phyloP scores from a whole-genome alignment of 2,888 invertebrate species.

The Augiades crinisus region DNA sequence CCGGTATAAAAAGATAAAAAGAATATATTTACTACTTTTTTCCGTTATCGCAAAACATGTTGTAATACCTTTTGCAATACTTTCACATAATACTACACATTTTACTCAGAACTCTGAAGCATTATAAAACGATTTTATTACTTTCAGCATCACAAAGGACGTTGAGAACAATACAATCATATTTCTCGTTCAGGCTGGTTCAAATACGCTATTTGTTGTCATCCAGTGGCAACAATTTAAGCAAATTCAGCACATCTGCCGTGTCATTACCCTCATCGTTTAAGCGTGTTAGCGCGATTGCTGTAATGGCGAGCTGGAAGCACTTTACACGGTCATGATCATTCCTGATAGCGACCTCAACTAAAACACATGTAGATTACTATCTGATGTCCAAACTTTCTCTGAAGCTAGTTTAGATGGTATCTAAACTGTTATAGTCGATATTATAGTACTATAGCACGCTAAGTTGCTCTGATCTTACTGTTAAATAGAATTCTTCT shows the following conservation, averaged over 20 bases:
- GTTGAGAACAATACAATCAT: not conserved
- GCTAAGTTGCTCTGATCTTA: not conserved
- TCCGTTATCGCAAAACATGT: no score
- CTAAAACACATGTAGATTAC: constrained; percentile 23
- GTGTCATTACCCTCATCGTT: constrained; percentile 75
- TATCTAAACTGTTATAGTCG: constrained; percentile 28
- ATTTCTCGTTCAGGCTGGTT: constrained; percentile 1
- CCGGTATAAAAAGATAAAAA: no score
- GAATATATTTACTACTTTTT: no score
- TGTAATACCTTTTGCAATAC: no score
- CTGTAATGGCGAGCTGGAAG: constrained; percentile 62
- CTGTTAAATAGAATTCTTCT: not conserved
- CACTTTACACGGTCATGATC: constrained; percentile 62
- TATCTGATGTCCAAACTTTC: constrained; percentile 27
- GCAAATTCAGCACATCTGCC: constrained; percentile 71
- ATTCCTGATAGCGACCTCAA: constrained; percentile 55
- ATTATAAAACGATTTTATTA: not conserved
- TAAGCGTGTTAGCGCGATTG: constrained; percentile 73
- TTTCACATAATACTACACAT: no score
- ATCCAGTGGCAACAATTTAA: constrained; percentile 50
- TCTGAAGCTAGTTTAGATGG: constrained; percentile 26
- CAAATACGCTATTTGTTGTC: constrained; percentile 7
- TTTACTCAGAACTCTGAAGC: no score
- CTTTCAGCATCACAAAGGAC: not conserved
- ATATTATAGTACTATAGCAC: constrained; percentile 6